These are phyloP conservation scores for Cerastoderma edule DNA, from an alignment of 2,888 invertebrate genomes.

Conservation along the genomic window DNA sequence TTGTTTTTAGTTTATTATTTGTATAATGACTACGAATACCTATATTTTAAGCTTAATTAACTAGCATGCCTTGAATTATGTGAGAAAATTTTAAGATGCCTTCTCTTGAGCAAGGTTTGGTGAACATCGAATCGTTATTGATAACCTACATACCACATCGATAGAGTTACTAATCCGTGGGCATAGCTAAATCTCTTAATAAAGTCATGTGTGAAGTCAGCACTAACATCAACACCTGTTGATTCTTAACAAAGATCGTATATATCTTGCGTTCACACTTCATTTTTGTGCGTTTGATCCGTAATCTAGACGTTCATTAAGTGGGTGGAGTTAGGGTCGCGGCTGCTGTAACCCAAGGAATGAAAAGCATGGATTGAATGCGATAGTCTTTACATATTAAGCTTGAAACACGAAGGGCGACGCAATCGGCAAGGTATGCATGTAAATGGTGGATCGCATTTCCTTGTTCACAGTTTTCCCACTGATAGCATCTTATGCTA, in stretches of 20 bases:
- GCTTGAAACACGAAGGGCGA: conserved; percentile 4
- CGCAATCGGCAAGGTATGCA: not conserved
- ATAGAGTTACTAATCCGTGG: too few relatives aligned
- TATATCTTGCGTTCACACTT: conserved; percentile 21
- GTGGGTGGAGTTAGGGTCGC: not conserved
- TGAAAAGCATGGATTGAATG: not conserved
- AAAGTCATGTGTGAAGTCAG: not conserved
- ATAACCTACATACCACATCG: too few relatives aligned
- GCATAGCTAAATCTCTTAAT: too few relatives aligned
- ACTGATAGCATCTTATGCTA: not conserved
- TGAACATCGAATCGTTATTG: too few relatives aligned
- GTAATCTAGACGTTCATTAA: conserved; percentile 5
- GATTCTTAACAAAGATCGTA: not conserved
- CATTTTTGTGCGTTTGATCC: conserved; percentile 18
- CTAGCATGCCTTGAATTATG: too few relatives aligned
- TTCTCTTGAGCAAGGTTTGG: too few relatives aligned
- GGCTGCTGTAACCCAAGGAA: conserved; percentile 3
- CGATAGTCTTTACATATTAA: conserved; percentile 4
- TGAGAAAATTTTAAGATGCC: too few relatives aligned
- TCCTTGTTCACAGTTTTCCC: conserved; percentile 6
- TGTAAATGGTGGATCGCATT: not conserved
- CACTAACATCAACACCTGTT: conserved; percentile 22
- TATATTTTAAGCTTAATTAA: too few relatives aligned
- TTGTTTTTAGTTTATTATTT: too few relatives aligned
- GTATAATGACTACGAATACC: too few relatives aligned